Evolutionary conservation across 2,113 vertebrate genomes (phyloP), one percentile per base, ranked within the genome.

Genomic region (Mus pahari): DNA sequence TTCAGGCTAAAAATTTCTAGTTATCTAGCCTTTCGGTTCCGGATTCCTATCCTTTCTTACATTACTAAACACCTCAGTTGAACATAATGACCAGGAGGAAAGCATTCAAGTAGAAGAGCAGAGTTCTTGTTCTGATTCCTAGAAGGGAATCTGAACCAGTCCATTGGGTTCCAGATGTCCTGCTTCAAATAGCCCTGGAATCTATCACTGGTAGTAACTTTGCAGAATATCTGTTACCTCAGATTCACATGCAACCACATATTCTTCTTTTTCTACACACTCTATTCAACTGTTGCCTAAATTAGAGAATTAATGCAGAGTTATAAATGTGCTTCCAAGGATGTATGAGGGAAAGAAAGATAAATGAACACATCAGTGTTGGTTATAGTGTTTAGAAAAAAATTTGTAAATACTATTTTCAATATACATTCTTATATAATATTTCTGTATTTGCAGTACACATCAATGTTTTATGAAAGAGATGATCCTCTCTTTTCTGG

Each of bases 101-200:
- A 75, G 0, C 2, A 94, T 45, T 79, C 3, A 14, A 48, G 9
- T 28, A 42, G 6, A 36, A 6, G 1, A 81, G 42, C 71, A 22
- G 48, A 7, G 1, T 26, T 71, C 26, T 3, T 2, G 0, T 68
- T n/a, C 33, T 13, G 66, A 22, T 60, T 60, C 9, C 3, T 4
- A 78, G 9, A 50, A 90, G 14, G 2, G 58, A 22, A 60, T 24
- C 53, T 55, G 53, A 55, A 36, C 8, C 20, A 50, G 17, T 60
- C 55, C 75, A 4, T 26, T 36, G 28, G 26, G 2, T 82, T 62
- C n/a, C 24, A 82, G 26, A 68, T 78, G 4, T 5, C n/a, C 79
- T 64, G 39, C 28, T 90, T 12, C 48, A 87, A 62, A 28, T 73
- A n/a, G n/a, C 0, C 45, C 50, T 50, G 16, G 50, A 58, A 28